Base-by-base conservation (phyloP, 2,888 invertebrate species). In the Druceiella hillmani region DNA sequence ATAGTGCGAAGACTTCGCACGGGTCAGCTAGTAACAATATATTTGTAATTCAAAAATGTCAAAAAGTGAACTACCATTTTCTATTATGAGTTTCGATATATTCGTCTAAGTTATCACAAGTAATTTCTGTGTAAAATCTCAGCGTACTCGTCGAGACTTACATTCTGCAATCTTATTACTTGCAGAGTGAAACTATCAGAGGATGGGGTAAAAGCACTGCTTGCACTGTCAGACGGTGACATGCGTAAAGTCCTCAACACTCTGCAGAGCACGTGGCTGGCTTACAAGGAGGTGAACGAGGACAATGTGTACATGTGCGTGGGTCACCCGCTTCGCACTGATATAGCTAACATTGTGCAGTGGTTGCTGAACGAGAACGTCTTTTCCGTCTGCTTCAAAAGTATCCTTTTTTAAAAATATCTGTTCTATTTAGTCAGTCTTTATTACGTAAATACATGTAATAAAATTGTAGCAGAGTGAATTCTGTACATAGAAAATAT, bases 191-290 rank as follows among this genome's bases (percentile, higher is more conserved):
- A 78, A 43, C 81, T 90, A 15, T 82, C 86, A 0, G 85, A 89
- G 44, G 90, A 90, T 68, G 99, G 97, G 0, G 82, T 87, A 57
- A 78, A 87, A 49, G 95, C 98, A 0, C 61, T 99, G 3, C 73
- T 97, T 45, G 84, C 86, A 1, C 70, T 99, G 2, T 88, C 95
- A 0, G 86, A 86, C 40, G 99, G 99, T 7, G 99, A 99, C 65
- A 99, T 99, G 99, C 78, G 99, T 49, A 91, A 89, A 62, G 93
- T 97, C 1, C 65, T 99, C 13, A 99, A 99, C 66, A 88, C 98
- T 13, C 70, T 99, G 33, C 98, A 99, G 71, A 93, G 95, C 66
- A 91, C 95, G 7, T 87, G 90, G 66, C 81, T 98, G 65, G 95
- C 97, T 2, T 93, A 87, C 62, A 85, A 87, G 49, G 70, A 76